These are phyloP conservation scores for Phaethornis superciliosus DNA, from an alignment of 2,113 vertebrate genomes.

Conservation along the genomic window DNA sequence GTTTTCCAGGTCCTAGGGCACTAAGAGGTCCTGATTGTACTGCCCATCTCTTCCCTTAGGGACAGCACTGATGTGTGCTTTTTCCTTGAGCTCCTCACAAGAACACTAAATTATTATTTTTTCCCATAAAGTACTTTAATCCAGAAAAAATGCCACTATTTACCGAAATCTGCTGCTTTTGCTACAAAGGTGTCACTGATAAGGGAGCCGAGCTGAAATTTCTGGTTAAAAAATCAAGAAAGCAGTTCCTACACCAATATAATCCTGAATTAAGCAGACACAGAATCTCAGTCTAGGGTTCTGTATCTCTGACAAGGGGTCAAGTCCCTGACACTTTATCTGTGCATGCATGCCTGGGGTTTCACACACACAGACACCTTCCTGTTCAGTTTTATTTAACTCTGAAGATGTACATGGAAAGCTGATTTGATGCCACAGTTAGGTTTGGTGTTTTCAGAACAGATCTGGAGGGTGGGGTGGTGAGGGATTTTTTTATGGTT, in stretches of 20 bases:
- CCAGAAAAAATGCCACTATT: background rate
- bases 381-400: background rate
- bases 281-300: background rate
- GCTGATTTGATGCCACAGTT: background rate
- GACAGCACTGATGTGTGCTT: background rate
- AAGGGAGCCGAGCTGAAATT: background rate
- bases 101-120: background rate
- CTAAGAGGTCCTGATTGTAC: rapidly evolving
- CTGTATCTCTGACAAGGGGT: background rate
- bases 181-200: background rate
- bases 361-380: background rate
- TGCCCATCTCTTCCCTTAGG: background rate
- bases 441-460: background rate
- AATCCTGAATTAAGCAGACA: background rate
- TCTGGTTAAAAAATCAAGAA: background rate
- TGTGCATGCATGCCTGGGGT: no score
- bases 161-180: background rate
- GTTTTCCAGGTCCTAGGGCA: background rate
- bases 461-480: rapidly evolving
- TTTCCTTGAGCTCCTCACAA: background rate
- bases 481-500: rapidly evolving
- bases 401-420: background rate
- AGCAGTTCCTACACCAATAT: background rate
- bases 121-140: background rate
- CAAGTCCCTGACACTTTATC: background rate